Conservation (phyloP, 2,113 vertebrate genomes). For the Carollia perspicillata region DNA sequence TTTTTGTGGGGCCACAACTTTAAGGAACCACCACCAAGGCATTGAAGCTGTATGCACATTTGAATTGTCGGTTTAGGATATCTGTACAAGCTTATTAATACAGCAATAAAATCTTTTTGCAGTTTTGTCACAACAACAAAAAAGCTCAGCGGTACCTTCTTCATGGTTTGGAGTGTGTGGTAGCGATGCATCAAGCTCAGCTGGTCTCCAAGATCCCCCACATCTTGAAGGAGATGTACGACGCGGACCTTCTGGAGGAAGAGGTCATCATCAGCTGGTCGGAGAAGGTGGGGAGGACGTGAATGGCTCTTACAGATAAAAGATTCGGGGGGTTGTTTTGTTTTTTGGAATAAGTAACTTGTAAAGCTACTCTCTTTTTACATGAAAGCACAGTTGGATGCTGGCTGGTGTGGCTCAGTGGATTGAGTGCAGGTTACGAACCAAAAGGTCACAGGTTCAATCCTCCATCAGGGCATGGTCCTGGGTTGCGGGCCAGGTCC, state of each 20-base stretch:
- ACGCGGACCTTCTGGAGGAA: conserved; percentile 95
- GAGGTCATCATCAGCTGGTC: conserved; percentile 97
- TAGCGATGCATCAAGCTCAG: conserved; percentile 94
- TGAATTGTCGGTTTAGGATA: background rate
- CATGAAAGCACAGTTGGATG: accelerated
- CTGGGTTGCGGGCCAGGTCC: too few relatives aligned
- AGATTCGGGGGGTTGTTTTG: background rate
- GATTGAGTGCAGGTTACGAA: too few relatives aligned
- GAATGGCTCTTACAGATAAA: accelerated
- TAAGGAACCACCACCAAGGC: background rate
- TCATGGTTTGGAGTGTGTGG: conserved; percentile 96
- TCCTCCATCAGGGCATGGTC: too few relatives aligned
- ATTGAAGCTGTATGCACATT: background rate
- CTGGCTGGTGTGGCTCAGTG: too few relatives aligned
- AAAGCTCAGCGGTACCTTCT: conserved; percentile 97
- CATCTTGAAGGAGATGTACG: conserved; percentile 97
- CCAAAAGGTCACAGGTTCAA: too few relatives aligned
- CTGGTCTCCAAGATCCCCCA: conserved; percentile 93
- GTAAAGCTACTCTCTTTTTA: background rate
- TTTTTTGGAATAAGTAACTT: background rate
- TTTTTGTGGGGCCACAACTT: accelerated
- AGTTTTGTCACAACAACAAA: conserved; percentile 99
- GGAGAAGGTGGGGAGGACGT: conserved; percentile 87
- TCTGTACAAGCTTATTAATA: background rate
- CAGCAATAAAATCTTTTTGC: background rate